Evolutionary conservation across 2,888 invertebrate genomes (phyloP).

Genomic region (Eurois occulta): DNA sequence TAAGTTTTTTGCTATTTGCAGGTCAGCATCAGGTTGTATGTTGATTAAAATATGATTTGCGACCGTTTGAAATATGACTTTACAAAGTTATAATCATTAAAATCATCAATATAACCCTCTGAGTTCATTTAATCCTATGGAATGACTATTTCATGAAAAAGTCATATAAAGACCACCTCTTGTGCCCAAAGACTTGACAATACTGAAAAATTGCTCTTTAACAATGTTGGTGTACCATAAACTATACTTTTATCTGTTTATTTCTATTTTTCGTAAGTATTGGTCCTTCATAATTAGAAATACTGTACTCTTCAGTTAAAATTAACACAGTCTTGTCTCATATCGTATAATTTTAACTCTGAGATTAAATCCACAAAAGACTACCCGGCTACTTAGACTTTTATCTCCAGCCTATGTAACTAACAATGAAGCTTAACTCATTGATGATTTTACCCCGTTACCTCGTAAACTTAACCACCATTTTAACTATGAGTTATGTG

Average conservation of each 20-base stretch:
- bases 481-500: constrained; percentile 69
- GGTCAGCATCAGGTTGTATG: no score
- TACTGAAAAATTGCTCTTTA: not conserved
- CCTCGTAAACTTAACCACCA: constrained; percentile 71
- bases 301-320: not conserved
- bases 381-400: constrained; percentile 22
- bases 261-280: no score
- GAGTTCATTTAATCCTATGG: no score
- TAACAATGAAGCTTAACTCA: constrained; percentile 69
- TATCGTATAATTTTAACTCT: constrained; percentile 25
- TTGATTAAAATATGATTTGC: no score
- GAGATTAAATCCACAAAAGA: constrained; percentile 23
- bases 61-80: no score
- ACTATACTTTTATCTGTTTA: not conserved
- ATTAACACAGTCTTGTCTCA: constrained; percentile 4
- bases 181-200: not conserved
- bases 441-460: constrained; percentile 67
- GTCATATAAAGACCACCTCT: no score
- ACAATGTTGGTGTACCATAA: not conserved
- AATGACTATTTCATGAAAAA: no score
- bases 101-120: no score
- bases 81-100: no score
- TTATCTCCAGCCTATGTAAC: constrained; percentile 33
- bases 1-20: no score
- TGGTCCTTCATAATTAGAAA: not conserved